Evolutionary conservation across 2,888 invertebrate species (phyloP).

Genomic region (Pasiphila rectangulata): DNA sequence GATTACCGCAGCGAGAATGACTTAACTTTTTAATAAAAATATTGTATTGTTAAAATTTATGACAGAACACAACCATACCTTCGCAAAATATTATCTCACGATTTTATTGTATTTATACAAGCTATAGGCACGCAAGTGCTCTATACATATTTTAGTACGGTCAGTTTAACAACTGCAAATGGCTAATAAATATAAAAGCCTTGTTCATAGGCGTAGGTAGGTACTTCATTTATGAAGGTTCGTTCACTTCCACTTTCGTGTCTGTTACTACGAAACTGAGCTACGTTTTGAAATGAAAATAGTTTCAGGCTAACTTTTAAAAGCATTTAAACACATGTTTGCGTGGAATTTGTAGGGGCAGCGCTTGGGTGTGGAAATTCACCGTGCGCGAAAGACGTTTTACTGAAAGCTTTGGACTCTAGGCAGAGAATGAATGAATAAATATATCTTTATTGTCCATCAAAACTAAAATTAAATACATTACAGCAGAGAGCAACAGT

Average conservation of each 20-base stretch:
- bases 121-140: too few relatives aligned
- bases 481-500: too few relatives aligned
- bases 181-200: not conserved
- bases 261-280: constrained; percentile 4
- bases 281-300: constrained; percentile 1
- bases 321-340: constrained; percentile 2
- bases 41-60: too few relatives aligned
- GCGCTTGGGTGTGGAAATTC: not conserved
- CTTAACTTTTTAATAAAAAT: too few relatives aligned
- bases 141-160: constrained; percentile 1
- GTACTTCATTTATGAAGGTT: constrained; percentile 9
- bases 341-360: not conserved
- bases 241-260: constrained; percentile 7
- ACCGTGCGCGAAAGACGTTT: not conserved
- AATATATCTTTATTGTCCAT: too few relatives aligned
- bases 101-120: too few relatives aligned
- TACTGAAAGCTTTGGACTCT: not conserved
- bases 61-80: too few relatives aligned
- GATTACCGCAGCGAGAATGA: too few relatives aligned
- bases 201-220: too few relatives aligned
- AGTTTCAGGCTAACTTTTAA: constrained; percentile 4
- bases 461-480: too few relatives aligned
- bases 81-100: too few relatives aligned
- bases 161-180: constrained; percentile 1
- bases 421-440: too few relatives aligned